A percentile compares a stretch with the other conserved stretches of the same genome.
Evolutionary conservation across 1,140 invertebrate species (phyloP).

Genomic region (Venturia canescens): DNA sequence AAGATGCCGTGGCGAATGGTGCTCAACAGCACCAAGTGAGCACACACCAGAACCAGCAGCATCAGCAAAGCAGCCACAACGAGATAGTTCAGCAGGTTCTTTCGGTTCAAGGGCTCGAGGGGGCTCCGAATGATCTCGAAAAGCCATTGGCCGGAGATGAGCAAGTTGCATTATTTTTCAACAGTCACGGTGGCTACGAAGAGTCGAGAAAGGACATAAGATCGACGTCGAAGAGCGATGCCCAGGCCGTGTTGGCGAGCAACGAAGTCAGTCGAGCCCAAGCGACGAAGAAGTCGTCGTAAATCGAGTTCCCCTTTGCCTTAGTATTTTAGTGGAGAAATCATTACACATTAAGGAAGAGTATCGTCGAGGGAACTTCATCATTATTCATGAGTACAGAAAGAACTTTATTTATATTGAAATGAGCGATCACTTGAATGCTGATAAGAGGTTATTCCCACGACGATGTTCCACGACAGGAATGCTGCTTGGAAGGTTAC

Average conservation of each 20-base stretch:
- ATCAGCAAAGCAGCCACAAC: slow-evolving; percentile 1
- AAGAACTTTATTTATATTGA: slow-evolving; percentile 10
- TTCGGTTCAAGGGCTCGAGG: slow-evolving; percentile 1
- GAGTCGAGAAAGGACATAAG: slow-evolving; percentile 62
- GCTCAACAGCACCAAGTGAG: slow-evolving; percentile 22
- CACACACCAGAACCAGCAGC: slow-evolving; percentile 8
- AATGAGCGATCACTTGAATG: slow-evolving; percentile 14
- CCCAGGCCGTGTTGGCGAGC: neutral
- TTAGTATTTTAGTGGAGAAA: slow-evolving; percentile 29
- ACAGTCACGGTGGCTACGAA: slow-evolving; percentile 52
- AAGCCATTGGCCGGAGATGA: slow-evolving; percentile 45
- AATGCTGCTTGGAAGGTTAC: slow-evolving; percentile 4
- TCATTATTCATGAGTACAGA: neutral
- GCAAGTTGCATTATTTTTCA: slow-evolving; percentile 66
- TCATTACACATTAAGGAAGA: neutral
- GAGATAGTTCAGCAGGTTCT: slow-evolving; percentile 35
- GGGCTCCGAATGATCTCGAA: neutral
- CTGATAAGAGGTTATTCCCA: slow-evolving; percentile 9
- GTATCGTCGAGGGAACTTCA: slow-evolving; percentile 4
- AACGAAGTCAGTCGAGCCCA: slow-evolving; percentile 23
- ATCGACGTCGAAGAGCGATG: slow-evolving; percentile 56
- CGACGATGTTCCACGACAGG: neutral
- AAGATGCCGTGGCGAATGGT: slow-evolving; percentile 56
- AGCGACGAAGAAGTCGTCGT: slow-evolving; percentile 47
- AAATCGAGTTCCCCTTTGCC: slow-evolving; percentile 33